These are phyloP conservation scores for Drosophila tsacasi DNA, from an alignment of 1,140 invertebrate species.

Conservation along the genomic window DNA sequence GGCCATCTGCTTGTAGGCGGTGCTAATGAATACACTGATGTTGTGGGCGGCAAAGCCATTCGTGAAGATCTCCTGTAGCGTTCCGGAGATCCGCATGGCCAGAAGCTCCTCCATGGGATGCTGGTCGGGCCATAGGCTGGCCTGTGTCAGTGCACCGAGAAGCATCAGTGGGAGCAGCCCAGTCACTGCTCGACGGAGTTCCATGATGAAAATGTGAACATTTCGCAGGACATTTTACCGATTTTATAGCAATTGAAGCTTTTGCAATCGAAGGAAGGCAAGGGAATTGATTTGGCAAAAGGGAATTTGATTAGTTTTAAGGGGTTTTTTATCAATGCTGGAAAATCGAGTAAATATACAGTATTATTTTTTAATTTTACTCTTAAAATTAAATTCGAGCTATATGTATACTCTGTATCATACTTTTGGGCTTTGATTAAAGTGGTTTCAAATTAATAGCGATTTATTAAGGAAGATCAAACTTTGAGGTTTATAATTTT, in stretches of 20 bases:
- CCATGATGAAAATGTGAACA: slow-evolving; percentile 11
- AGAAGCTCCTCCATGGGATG: slow-evolving; percentile 5
- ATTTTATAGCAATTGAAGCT: slow-evolving; percentile 20
- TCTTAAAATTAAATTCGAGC: not conserved
- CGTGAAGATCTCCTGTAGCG: slow-evolving; percentile 29
- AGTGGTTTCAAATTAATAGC: no score
- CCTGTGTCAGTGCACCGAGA: not conserved
- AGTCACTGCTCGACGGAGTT: not conserved
- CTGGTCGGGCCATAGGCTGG: slow-evolving; percentile 1
- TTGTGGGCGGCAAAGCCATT: slow-evolving; percentile 33
- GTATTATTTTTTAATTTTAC: not conserved
- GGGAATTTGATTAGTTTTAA: not conserved
- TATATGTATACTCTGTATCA: no score
- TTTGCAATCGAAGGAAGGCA: slow-evolving; percentile 1
- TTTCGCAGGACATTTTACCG: not conserved
- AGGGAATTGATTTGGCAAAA: not conserved
- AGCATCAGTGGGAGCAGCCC: not conserved
- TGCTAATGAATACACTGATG: slow-evolving; percentile 41
- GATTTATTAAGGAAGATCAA: no score
- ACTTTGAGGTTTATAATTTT: no score
- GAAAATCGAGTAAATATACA: not conserved
- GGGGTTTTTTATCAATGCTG: not conserved
- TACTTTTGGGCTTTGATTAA: no score
- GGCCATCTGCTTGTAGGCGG: slow-evolving; percentile 36
- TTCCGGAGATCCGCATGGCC: not conserved